Conservation (phyloP, 53 echinoderm and acorn worm species). For the Pentamera pediparva region DNA sequence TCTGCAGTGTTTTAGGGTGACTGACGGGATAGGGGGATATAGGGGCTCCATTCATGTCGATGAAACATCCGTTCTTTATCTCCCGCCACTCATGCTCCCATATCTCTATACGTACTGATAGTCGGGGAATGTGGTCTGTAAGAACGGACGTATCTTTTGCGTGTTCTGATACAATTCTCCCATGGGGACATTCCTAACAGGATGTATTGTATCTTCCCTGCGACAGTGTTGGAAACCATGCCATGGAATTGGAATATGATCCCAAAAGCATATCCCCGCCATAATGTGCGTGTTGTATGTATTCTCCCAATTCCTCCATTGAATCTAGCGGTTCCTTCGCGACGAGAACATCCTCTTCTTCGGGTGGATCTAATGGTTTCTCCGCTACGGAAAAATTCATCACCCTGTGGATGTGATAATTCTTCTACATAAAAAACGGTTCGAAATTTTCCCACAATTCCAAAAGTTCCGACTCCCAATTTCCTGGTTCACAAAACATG, state of each 20-base stretch:
- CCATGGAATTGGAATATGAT: slow-evolving; percentile 14
- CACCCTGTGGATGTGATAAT: too few relatives aligned
- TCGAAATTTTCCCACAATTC: too few relatives aligned
- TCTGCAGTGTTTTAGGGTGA: slow-evolving; percentile 36
- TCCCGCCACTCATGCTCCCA: slow-evolving; percentile 17
- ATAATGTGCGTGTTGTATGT: slow-evolving; percentile 29
- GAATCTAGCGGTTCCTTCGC: neutral
- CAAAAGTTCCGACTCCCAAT: too few relatives aligned
- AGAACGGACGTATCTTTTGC: neutral
- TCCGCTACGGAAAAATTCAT: too few relatives aligned
- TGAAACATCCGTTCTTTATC: neutral
- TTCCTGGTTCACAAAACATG: too few relatives aligned
- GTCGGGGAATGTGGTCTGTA: neutral
- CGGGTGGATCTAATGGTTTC: too few relatives aligned
- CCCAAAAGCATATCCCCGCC: slow-evolving; percentile 28
- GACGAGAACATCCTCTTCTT: too few relatives aligned
- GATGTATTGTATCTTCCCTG: slow-evolving; percentile 9
- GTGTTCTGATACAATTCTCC: slow-evolving; percentile 17
- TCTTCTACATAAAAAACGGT: too few relatives aligned
- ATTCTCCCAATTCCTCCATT: neutral
- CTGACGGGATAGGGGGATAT: slow-evolving; percentile 31
- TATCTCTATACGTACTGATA: slow-evolving; percentile 5
- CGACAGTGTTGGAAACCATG: slow-evolving; percentile 37
- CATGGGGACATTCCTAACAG: slow-evolving; percentile 1
- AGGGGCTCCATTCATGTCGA: neutral